These are phyloP conservation scores for Haemorhous mexicanus DNA, from an alignment of 2,113 vertebrate genomes.

Conservation along the genomic window DNA sequence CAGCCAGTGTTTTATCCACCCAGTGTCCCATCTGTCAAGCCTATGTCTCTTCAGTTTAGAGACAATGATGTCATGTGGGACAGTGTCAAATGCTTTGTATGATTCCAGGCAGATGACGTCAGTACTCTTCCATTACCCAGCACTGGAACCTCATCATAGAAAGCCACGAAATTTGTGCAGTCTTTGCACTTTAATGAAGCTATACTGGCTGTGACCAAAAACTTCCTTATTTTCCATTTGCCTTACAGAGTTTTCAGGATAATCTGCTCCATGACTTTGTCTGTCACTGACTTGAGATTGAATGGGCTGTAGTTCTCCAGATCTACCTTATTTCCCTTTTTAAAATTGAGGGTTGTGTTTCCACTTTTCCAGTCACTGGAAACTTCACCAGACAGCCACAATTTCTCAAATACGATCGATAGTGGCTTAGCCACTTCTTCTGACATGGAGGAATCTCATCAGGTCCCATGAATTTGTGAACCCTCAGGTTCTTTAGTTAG, in stretches of 20 bases:
- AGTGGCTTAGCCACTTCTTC: neutral
- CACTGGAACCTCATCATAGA: neutral
- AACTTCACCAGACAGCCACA: neutral
- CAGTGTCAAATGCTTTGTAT: neutral
- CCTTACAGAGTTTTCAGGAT: neutral
- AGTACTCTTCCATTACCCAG: neutral
- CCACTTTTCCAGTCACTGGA: neutral
- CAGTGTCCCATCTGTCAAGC: neutral
- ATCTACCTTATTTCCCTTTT: neutral
- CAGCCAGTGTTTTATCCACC: neutral
- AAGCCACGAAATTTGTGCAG: neutral
- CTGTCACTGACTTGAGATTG: neutral
- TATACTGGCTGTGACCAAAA: neutral
- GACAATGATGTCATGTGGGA: no score
- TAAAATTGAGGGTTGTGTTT: neutral
- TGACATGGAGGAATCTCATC: neutral
- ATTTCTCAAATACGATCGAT: neutral
- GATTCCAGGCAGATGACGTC: neutral
- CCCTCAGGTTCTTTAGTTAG: neutral
- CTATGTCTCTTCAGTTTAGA: neutral
- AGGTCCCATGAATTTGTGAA: neutral
- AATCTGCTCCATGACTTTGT: neutral
- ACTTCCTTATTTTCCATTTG: neutral
- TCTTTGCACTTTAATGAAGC: neutral
- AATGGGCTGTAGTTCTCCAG: neutral